These are phyloP conservation scores for Halictus rubicundus DNA, from an alignment of 1,140 invertebrate genomes.

Conservation along the genomic window DNA sequence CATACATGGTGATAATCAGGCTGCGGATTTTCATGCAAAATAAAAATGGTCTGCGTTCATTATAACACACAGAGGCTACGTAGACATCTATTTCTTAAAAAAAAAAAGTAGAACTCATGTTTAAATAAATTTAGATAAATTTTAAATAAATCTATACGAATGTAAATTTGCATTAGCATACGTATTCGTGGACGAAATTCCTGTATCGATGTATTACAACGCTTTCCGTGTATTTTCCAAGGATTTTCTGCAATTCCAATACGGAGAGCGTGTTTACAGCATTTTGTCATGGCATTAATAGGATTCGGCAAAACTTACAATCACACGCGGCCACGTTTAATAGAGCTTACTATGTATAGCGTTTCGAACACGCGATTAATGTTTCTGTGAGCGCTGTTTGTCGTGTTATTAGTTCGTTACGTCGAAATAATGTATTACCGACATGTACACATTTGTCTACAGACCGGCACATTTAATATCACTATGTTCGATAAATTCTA, in stretches of 20 bases:
- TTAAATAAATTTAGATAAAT: no score
- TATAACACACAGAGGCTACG: no score
- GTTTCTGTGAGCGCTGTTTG: constrained; percentile 2
- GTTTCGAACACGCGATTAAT: constrained; percentile 3
- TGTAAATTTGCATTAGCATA: no score
- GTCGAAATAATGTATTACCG: constrained; percentile 6
- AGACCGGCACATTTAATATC: neutral
- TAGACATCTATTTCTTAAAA: no score
- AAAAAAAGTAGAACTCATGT: no score
- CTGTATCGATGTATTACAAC: no score
- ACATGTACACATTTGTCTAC: constrained; percentile 8
- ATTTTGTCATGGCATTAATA: neutral
- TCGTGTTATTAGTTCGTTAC: constrained; percentile 12
- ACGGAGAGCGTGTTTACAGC: neutral
- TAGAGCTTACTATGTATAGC: no score
- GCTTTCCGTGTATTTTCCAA: neutral
- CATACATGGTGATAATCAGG: no score
- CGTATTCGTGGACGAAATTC: no score
- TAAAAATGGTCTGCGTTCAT: no score
- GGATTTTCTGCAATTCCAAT: neutral
- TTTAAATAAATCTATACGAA: no score
- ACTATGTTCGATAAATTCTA: constrained; percentile 23
- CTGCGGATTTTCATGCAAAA: no score
- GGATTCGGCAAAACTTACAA: neutral
- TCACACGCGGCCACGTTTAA: neutral